phyloP scores from a whole-genome alignment of 2,797 vertebrate species.

The Erethizon dorsatum region DNA sequence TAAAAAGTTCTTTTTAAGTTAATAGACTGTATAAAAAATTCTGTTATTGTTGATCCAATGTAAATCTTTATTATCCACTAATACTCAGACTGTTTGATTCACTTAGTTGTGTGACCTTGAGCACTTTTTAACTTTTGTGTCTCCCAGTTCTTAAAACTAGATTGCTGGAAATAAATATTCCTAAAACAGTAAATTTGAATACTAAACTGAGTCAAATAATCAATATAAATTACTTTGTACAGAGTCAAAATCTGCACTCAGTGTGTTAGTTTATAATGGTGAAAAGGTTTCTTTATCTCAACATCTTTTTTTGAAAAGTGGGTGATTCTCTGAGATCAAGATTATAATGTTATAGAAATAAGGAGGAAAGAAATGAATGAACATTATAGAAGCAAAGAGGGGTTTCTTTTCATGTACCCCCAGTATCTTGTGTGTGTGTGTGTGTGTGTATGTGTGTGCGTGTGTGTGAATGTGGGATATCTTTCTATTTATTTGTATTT shows the following conservation, averaged over 20 bases:
- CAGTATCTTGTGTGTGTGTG: neutral
- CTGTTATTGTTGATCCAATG: neutral
- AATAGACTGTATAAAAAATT: neutral
- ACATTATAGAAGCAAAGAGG: neutral
- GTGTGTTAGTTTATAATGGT: neutral
- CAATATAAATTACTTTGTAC: neutral
- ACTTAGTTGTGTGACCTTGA: neutral
- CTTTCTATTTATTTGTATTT: neutral
- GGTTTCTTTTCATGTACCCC: neutral
- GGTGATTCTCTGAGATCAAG: neutral
- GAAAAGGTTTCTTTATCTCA: neutral
- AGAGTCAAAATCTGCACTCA: neutral
- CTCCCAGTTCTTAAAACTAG: neutral
- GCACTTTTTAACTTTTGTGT: neutral
- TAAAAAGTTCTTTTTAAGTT: constrained; percentile 51
- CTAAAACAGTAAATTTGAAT: constrained; percentile 42
- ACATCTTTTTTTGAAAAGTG: neutral
- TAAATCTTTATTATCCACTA: neutral
- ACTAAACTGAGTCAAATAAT: constrained; percentile 13
- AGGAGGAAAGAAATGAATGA: neutral
- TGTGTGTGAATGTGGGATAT: neutral
- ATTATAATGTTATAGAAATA: neutral
- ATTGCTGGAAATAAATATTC: neutral
- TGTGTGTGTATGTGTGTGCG: neutral
- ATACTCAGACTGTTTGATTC: neutral